Percentiles rank a stretch among this genome's conserved stretches.
These are phyloP conservation scores for Glareola pratincola DNA, from an alignment of 2,113 vertebrate genomes.

Conservation along the genomic window DNA sequence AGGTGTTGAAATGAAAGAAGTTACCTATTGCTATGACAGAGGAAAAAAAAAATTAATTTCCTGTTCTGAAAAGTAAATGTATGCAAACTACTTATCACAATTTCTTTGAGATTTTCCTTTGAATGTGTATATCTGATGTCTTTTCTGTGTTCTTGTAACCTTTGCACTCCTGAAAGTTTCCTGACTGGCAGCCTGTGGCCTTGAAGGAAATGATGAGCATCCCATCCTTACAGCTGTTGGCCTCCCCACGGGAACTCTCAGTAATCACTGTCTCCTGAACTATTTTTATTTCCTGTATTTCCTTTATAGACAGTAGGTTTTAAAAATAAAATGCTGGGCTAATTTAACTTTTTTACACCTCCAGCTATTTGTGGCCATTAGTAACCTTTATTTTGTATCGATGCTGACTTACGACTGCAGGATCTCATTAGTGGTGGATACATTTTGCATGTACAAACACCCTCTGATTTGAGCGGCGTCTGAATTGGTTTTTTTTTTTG, in stretches of 20 bases:
- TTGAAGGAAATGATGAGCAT: not conserved
- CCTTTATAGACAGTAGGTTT: not conserved
- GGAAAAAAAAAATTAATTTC: not conserved
- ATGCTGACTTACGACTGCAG: rapidly evolving
- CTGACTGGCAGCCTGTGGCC: not conserved
- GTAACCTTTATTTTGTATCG: not conserved
- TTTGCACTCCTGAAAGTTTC: not conserved
- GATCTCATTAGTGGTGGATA: rapidly evolving
- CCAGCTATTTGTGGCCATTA: rapidly evolving
- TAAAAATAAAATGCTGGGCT: not conserved
- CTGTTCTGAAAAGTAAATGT: not conserved
- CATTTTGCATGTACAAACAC: rapidly evolving
- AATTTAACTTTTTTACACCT: not conserved
- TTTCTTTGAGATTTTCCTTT: not conserved
- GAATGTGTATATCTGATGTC: not conserved
- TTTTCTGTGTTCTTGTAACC: not conserved
- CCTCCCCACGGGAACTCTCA: not conserved
- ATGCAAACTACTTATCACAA: not conserved
- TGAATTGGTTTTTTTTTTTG: rapidly evolving
- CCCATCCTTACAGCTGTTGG: no score
- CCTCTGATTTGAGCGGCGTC: rapidly evolving
- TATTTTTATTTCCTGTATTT: not conserved
- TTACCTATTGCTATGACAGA: not conserved
- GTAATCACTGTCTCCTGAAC: not conserved
- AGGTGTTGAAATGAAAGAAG: not conserved